A percentile compares a stretch with the other conserved stretches of the same genome.
phyloP scores from a whole-genome alignment of 2,113 vertebrate species.

The Diadophis punctatus region DNA sequence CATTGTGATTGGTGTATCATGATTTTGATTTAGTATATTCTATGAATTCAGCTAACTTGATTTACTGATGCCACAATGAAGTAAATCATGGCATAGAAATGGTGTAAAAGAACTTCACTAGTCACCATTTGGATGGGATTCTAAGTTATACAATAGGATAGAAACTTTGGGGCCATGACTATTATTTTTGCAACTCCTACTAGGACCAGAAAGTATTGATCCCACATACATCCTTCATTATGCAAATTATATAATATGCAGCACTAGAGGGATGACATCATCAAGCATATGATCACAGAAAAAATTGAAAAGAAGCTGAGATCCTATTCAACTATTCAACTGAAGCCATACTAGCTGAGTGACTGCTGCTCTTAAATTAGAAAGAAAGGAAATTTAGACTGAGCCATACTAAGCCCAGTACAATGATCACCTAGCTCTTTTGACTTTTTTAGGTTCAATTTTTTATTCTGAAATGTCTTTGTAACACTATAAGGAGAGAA shows the following conservation, averaged over 20 bases:
- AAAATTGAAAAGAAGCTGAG: not conserved
- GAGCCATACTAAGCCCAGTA: not conserved
- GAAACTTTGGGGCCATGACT: not conserved
- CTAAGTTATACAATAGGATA: not conserved
- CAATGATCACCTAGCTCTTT: not conserved
- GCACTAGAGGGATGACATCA: not conserved
- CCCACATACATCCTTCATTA: not conserved
- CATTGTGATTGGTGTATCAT: not conserved
- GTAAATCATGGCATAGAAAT: not conserved
- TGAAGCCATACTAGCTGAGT: not conserved
- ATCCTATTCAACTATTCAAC: not conserved
- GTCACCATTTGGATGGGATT: not conserved
- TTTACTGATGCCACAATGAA: not conserved
- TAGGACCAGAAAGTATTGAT: not conserved
- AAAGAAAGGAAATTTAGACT: not conserved
- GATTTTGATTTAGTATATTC: not conserved
- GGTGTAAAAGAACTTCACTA: not conserved
- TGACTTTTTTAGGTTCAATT: not conserved
- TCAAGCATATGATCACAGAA: not conserved
- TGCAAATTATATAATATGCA: not conserved
- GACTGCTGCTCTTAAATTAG: not conserved
- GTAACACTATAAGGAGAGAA: not conserved
- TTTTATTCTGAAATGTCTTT: not conserved
- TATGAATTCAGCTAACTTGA: not conserved
- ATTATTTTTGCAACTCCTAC: not conserved